Evolutionary conservation across 2,797 vertebrate species (phyloP), one percentile per base, ranked within the genome.

Genomic region (Masticophis lateralis): DNA sequence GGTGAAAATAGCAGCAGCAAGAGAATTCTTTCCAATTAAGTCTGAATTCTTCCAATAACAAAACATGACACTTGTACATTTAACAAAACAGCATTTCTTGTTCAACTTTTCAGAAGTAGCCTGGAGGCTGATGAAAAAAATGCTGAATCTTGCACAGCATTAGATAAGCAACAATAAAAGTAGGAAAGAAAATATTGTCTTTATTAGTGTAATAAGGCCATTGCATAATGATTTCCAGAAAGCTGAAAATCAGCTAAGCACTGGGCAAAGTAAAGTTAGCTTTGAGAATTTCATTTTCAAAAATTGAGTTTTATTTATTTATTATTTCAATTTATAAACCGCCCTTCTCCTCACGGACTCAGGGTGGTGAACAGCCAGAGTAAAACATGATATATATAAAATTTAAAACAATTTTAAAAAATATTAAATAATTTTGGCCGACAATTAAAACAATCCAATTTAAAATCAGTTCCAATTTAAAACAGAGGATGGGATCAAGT

Each of bases 161-260:
- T 51, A 69, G 11, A 51, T 90, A 94, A 91, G 55, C 25, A 32
- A 61, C 22, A 91, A 22, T 13, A 94, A 55, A 51, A 88, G 37
- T 0, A 0, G 69, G 28, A 5, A 4, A 8, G 47, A 63, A 37
- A 32, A 55, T 4, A 22, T 20, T 18, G 59, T 92, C 60, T 56
- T n/a, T 66, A 13, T 4, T 13, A 90, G 57, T 83, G 53, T 88
- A 93, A 11, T 55, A 2, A 9, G 87, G 28, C 18, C 28, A 32
- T 63, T 92, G 86, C 47, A 90, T 22, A 92, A 90, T 74, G 66
- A 74, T 74, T 74, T 18, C 66, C 66, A 57, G 69, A 92, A 47
- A 93, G 63, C 10, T 18, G 43, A 90, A 87, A 57, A 66, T 63
- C 79, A 93, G 92, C 51, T 90, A 25, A 69, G 83, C 69, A 27